Evolutionary conservation across 2,797 vertebrate species (phyloP).

Genomic region (Phataginus tetradactyla): DNA sequence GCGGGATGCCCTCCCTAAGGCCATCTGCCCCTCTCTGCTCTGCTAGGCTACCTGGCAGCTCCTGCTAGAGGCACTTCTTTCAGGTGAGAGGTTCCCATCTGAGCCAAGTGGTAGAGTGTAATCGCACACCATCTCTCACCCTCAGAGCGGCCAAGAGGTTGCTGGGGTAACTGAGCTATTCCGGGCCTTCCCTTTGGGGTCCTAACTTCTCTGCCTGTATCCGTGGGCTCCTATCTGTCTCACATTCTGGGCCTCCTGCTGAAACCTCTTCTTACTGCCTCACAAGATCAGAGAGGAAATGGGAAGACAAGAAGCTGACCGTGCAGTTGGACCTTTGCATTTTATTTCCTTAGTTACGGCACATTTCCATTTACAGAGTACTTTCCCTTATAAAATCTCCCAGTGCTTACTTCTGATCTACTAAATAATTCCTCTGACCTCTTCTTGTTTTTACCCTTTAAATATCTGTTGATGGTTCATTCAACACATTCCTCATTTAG

Average conservation of each 20-base stretch:
- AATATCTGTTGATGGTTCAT: slow-evolving; percentile 73
- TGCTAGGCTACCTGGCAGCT: neutral
- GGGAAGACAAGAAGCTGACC: neutral
- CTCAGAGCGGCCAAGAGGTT: slow-evolving; percentile 44
- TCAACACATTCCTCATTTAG: slow-evolving; percentile 67
- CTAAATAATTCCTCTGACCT: slow-evolving; percentile 67
- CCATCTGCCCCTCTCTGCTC: neutral
- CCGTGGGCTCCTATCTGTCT: neutral
- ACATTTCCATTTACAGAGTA: slow-evolving; percentile 72
- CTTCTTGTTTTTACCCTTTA: slow-evolving; percentile 68
- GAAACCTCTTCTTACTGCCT: neutral
- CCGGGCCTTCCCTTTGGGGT: slow-evolving; percentile 44
- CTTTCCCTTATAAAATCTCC: slow-evolving; percentile 55
- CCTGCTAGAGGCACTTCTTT: neutral
- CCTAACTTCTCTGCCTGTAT: slow-evolving; percentile 1
- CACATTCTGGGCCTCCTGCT: slow-evolving; percentile 17
- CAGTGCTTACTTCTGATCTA: slow-evolving; percentile 65
- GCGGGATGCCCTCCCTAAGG: neutral
- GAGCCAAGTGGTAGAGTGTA: slow-evolving; percentile 9
- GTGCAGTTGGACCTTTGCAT: neutral
- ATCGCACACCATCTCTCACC: slow-evolving; percentile 49
- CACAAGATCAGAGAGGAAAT: neutral
- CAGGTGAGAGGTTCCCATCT: slow-evolving; percentile 27
- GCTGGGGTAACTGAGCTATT: slow-evolving; percentile 68
- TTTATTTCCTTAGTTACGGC: slow-evolving; percentile 68